A percentile compares a stretch with the other conserved stretches of the same genome.
Conservation (phyloP, 2,113 vertebrate species). For the Lophochroa leadbeateri region DNA sequence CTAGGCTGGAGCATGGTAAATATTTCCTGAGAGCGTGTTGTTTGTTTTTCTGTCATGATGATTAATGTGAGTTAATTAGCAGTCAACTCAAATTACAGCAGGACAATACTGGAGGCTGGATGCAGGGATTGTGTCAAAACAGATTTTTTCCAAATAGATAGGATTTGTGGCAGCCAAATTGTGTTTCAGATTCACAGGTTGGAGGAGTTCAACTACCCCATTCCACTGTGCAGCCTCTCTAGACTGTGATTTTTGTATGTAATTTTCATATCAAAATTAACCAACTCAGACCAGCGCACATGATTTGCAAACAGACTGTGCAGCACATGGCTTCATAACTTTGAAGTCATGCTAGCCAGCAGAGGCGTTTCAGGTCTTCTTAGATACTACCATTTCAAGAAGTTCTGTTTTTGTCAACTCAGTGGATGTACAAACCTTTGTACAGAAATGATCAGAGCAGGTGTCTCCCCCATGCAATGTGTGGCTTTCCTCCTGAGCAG, state of each 20-base stretch:
- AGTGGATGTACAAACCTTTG: neutral
- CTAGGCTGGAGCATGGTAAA: conserved; percentile 17
- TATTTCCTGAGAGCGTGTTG: conserved; percentile 17
- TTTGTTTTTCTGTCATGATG: conserved; percentile 40
- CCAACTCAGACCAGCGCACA: neutral
- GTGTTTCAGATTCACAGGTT: neutral
- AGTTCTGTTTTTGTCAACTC: neutral
- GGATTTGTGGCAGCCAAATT: neutral
- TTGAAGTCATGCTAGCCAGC: neutral
- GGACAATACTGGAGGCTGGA: neutral
- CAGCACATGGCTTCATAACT: neutral
- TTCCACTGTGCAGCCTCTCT: neutral
- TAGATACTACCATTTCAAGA: neutral
- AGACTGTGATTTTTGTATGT: neutral
- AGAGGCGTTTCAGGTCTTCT: neutral
- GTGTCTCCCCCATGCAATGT: neutral
- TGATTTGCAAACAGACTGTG: neutral
- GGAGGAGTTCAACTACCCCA: neutral
- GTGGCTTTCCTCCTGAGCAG: neutral
- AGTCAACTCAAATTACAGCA: conserved; percentile 36
- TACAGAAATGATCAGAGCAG: neutral
- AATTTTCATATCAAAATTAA: neutral
- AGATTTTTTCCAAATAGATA: neutral
- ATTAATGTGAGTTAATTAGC: conserved; percentile 49
- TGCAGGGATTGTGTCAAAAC: neutral